Base-by-base conservation (phyloP, 2,888 invertebrate species). In the Toxonevra muliebris region DNA sequence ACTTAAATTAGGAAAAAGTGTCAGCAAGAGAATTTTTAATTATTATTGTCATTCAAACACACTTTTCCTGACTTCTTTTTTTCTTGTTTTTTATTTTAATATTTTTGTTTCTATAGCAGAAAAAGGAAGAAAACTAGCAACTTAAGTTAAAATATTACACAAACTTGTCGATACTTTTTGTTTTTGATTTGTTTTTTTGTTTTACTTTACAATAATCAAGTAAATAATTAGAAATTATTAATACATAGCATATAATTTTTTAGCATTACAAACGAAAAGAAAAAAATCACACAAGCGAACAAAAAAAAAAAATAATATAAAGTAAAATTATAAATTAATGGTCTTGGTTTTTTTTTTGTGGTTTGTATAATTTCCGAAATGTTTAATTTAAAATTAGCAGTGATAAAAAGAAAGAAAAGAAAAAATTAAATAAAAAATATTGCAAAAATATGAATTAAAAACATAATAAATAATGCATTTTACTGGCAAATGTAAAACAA, bases 81-180 rank as follows among this genome's bases (percentile, higher is more conserved):
- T 7, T 30, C 30, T 30, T 30, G n/a, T 57, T 57, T 62, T 43
- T 57, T 70, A n/a, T 70, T 52, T 55, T 65, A 40, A 61, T 58
- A 40, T 60, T 67, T 62, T 63, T 45, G 17, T 62, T 52, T 61
- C 61, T 65, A 48, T 15, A 30, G 59, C 30, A 45, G 65, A 66
- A 69, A 73, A 59, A 68, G 71, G 66, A 73, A 77, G 73, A 72
- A 61, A 76, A 77, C 75, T 79, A 78, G 78, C 71, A 76, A 74
- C 72, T 77, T 55, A 62, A 62, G 30, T 15, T 57, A 75, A 76
- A 80, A 78, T 79, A 80, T 80, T 79, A 79, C 79, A 80, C 78
- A 80, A 78, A 72, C 73, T 75, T 79, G 55, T 50, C 45, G 62
- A 61, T 41, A 41, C 3, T 50, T 60, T 55, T 50, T 40, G 30